phyloP scores from a whole-genome alignment of 2,113 vertebrate genomes.

The Todiramphus chloris region DNA sequence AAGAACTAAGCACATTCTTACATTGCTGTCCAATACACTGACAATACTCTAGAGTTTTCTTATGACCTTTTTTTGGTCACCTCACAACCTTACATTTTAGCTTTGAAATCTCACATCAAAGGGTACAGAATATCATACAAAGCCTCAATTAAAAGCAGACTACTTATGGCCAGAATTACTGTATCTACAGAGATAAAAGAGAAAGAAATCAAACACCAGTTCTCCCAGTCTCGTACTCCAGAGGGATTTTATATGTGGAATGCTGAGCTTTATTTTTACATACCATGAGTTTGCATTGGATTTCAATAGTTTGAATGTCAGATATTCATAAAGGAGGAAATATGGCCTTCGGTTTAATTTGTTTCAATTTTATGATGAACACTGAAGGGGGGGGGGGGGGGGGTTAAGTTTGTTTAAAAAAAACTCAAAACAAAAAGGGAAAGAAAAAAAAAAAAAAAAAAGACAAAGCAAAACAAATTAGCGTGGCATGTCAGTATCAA shows the following conservation, averaged over 20 bases:
- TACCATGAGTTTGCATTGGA: not conserved
- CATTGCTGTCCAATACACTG: not conserved
- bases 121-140: constrained; percentile 9
- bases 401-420: not conserved
- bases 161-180: not conserved
- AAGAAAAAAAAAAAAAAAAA: not conserved
- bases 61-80: not conserved
- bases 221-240: not conserved
- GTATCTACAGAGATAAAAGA: constrained; percentile 46
- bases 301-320: not conserved
- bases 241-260: not conserved
- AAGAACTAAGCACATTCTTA: not conserved
- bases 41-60: not conserved
- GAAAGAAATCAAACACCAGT: constrained; percentile 12
- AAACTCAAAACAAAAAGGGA: not conserved
- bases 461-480: not conserved
- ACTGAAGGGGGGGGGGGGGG: too few species aligned
- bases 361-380: not conserved
- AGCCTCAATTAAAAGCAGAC: constrained; percentile 39
- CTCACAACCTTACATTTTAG: not conserved
- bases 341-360: not conserved
- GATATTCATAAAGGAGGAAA: not conserved
- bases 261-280: not conserved
- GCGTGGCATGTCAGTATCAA: not conserved
- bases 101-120: constrained; percentile 56